A percentile compares a stretch with the other conserved stretches of the same genome.
These are phyloP conservation scores for Cephonodes hylas DNA, from an alignment of 2,888 invertebrate species.

Conservation along the genomic window DNA sequence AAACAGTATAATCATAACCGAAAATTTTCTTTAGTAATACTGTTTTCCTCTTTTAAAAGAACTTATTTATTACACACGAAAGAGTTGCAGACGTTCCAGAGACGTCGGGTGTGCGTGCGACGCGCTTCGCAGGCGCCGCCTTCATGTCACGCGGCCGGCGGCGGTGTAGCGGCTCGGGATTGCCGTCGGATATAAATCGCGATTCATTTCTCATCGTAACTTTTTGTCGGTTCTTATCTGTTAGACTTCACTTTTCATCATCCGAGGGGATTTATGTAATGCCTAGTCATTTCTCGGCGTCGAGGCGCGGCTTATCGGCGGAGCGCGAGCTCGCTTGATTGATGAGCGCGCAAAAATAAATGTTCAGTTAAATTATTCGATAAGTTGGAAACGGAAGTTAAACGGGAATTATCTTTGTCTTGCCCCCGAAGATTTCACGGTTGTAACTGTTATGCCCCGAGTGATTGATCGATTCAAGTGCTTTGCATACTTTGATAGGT, in stretches of 20 bases:
- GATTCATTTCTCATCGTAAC: conserved; percentile 83
- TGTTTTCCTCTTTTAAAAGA: too few species aligned
- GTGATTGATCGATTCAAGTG: conserved; percentile 73
- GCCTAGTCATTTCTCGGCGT: conserved; percentile 83
- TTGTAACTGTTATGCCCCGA: conserved; percentile 73
- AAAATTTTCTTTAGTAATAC: too few species aligned
- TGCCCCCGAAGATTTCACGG: conserved; percentile 77
- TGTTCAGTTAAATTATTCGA: conserved; percentile 83
- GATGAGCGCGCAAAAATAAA: conserved; percentile 83
- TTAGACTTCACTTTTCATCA: conserved; percentile 83
- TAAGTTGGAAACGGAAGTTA: conserved; percentile 83
- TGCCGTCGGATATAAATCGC: conserved; percentile 78
- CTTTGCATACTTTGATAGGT: conserved; percentile 13
- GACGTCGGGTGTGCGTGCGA: not conserved
- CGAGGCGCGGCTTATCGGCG: conserved; percentile 79
- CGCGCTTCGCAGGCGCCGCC: not conserved
- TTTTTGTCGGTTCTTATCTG: conserved; percentile 83
- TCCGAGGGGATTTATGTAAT: conserved; percentile 83
- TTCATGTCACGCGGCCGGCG: conserved; percentile 16
- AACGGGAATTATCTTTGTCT: conserved; percentile 82
- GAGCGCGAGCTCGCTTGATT: conserved; percentile 79
- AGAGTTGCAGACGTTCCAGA: not conserved
- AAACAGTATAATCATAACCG: too few species aligned
- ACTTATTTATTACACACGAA: too few species aligned
- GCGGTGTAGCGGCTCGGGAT: conserved; percentile 44